Evolutionary conservation across 2,113 vertebrate genomes (phyloP).

Genomic region (Agelaius tricolor): DNA sequence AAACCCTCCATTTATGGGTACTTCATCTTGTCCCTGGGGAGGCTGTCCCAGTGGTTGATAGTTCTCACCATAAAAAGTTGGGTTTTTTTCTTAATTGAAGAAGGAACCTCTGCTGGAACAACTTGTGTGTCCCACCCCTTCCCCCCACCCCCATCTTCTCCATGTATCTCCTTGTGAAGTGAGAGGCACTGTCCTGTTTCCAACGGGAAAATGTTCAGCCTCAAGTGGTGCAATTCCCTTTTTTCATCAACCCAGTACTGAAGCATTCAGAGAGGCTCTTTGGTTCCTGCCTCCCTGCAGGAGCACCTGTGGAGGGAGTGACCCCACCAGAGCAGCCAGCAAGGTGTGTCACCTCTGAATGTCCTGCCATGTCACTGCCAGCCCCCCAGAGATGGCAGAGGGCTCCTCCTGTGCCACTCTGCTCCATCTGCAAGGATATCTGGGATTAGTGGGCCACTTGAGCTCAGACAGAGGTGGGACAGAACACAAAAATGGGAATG

Average conservation of each 20-base stretch:
- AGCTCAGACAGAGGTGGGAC: not conserved
- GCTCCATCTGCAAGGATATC: not conserved
- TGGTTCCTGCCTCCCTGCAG: not conserved
- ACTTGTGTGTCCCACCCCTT: not conserved
- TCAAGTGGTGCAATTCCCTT: not conserved
- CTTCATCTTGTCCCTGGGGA: not conserved
- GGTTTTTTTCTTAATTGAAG: not conserved
- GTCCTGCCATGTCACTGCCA: not conserved
- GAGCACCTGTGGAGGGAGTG: not conserved
- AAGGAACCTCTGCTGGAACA: not conserved
- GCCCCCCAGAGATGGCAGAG: not conserved
- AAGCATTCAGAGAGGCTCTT: not conserved
- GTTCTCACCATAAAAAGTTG: not conserved
- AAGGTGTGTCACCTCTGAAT: not conserved
- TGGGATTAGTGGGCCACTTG: not conserved
- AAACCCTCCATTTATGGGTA: not conserved
- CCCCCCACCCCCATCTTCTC: not conserved
- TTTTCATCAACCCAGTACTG: not conserved
- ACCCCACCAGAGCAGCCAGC: not conserved
- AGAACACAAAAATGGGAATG: not conserved
- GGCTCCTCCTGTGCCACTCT: not conserved
- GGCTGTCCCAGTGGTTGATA: not conserved
- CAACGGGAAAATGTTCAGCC: not conserved
- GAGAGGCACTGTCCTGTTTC: not conserved
- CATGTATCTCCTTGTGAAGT: not conserved